These are phyloP conservation scores for Eilema sororculum DNA, from an alignment of 2,888 invertebrate genomes.

Conservation along the genomic window DNA sequence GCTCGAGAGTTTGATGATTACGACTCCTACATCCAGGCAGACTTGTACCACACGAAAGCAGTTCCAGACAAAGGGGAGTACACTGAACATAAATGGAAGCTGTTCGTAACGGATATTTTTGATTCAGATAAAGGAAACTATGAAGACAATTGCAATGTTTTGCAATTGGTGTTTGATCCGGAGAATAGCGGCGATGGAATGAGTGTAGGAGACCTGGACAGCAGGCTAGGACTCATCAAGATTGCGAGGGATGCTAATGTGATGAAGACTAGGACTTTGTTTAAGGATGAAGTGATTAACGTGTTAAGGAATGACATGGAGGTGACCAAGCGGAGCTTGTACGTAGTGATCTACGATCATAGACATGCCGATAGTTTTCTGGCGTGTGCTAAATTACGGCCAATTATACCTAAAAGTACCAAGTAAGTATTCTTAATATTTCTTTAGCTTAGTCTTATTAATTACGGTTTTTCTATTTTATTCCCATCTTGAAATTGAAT, in stretches of 20 bases:
- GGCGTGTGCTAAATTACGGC: conserved; percentile 93
- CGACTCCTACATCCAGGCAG: conserved; percentile 92
- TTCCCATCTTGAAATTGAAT: background rate
- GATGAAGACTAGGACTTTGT: conserved; percentile 87
- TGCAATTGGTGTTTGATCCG: conserved; percentile 95
- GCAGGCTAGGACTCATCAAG: conserved; percentile 91
- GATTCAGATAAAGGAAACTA: conserved; percentile 90
- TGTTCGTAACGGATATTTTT: conserved; percentile 95
- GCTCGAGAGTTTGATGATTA: conserved; percentile 85
- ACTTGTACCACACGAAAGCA: conserved; percentile 90
- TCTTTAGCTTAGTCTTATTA: background rate
- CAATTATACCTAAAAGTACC: conserved; percentile 88
- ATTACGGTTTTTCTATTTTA: too few relatives aligned
- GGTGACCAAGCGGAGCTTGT: conserved; percentile 92
- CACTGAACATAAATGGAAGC: conserved; percentile 95
- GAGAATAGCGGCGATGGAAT: conserved; percentile 89
- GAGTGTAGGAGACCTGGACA: conserved; percentile 93
- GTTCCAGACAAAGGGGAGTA: conserved; percentile 80
- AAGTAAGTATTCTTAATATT: conserved; percentile 87
- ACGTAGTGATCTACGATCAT: conserved; percentile 93
- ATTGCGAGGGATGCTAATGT: conserved; percentile 89
- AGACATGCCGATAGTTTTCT: conserved; percentile 92
- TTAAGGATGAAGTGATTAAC: conserved; percentile 90
- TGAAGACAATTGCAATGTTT: conserved; percentile 93
- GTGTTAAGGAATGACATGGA: conserved; percentile 91